Evolutionary conservation across 2,113 vertebrate species (phyloP).

Genomic region (Hypocryptadius cinnamomeus): DNA sequence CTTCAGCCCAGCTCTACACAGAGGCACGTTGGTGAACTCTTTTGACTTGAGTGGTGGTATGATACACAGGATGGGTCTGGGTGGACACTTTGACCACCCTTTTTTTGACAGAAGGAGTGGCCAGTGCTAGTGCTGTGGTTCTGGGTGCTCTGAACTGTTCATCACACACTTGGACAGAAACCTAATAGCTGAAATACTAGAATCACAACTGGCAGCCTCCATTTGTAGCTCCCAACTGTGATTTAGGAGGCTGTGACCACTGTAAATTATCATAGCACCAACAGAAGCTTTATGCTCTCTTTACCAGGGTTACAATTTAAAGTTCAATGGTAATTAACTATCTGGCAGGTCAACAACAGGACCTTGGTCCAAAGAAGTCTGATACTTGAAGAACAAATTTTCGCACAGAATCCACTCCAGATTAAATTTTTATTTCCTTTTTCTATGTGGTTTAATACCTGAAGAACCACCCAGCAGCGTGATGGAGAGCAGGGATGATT

Average conservation of each 20-base stretch:
- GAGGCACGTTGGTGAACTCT: neutral
- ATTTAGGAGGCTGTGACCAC: neutral
- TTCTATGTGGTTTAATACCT: neutral
- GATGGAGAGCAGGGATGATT: neutral
- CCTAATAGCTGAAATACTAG: neutral
- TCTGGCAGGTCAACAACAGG: neutral
- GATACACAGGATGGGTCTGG: no score
- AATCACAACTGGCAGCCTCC: neutral
- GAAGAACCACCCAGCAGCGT: neutral
- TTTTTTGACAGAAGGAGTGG: neutral
- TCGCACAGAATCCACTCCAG: neutral
- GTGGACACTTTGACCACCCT: no score
- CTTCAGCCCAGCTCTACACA: neutral
- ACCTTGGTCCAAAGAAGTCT: neutral
- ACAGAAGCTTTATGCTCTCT: neutral
- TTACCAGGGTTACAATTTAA: neutral
- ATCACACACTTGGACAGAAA: neutral
- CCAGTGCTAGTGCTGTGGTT: fast-evolving
- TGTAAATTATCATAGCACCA: neutral
- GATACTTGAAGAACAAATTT: neutral
- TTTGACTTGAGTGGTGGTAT: no score
- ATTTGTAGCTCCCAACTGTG: neutral
- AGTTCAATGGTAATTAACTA: neutral
- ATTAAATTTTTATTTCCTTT: neutral
- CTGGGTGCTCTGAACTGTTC: neutral